phyloP scores from a whole-genome alignment of 2,113 vertebrate species.

The Diglossa brunneiventris region DNA sequence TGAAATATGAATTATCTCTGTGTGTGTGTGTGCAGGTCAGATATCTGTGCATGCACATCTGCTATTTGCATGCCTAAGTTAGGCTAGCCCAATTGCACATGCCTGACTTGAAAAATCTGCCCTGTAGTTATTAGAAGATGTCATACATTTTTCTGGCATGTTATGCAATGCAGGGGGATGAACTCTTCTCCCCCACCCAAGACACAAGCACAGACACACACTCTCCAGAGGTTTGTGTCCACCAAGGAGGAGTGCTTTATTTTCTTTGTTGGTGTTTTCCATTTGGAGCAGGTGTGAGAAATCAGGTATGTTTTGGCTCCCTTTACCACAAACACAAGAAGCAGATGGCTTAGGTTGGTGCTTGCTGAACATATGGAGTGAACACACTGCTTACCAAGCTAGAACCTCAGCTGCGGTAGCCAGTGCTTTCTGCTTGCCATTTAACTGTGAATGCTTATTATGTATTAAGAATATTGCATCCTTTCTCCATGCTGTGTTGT shows the following conservation, averaged over 20 bases:
- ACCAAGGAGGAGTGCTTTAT: background rate
- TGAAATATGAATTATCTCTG: background rate
- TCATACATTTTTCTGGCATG: background rate
- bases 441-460: background rate
- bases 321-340: background rate
- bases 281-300: background rate
- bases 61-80: background rate
- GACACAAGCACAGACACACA: background rate
- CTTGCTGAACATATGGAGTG: background rate
- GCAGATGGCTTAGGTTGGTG: conserved; percentile 20
- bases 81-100: background rate
- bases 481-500: background rate
- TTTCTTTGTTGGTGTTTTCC: background rate
- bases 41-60: background rate
- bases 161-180: background rate
- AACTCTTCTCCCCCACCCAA: background rate
- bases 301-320: conserved; percentile 29
- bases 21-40: background rate
- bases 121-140: conserved; percentile 13
- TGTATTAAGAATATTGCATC: background rate
- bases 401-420: conserved; percentile 32
- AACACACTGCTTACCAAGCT: background rate
- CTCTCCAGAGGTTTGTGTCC: background rate
- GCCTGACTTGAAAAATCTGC: conserved; percentile 33
- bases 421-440: conserved; percentile 11